Evolutionary conservation across 2,797 vertebrate genomes (phyloP), one percentile per base, ranked within the genome.

Genomic region (Scarus forsteni): DNA sequence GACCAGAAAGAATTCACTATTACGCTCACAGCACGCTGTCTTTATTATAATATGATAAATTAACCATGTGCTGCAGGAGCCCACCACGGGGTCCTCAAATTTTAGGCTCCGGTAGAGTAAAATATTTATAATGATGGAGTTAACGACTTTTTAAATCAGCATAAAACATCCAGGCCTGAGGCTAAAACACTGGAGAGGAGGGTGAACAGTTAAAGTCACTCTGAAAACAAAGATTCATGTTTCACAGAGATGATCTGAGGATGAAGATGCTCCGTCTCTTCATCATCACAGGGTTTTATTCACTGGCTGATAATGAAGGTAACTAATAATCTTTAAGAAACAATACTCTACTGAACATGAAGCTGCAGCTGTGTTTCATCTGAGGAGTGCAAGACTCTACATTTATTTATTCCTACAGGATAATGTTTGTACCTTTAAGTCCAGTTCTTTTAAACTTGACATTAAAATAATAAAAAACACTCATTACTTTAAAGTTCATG

Each of bases 1-100:
- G 16, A 75, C 62, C 60, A 70, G 51, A 73, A 77, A 58, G 70
- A 84, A 80, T 83, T 51, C 73, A n/a, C n/a, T 58, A 60, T 83
- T 38, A 52, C 16, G 7, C 8, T 14, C 66, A 42, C 77, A 65
- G 45, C 19, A 70, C 55, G 75, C 19, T 51, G 50, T 62, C 59
- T 59, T 34, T 60, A n/a, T 63, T 80, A 60, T 73, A 54, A 19
- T 58, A 15, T 45, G 14, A 70, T 77, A 36, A 73, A 81, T 80
- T 34, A 79, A 60, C 10, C 13, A 46, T 72, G n/a, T 51, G 12
- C 9, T 52, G 46, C 45, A 7, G 19, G 19, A 62, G 50, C 61
- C 2, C 60, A 70, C 66, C 64, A 51, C 59, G 67, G 55, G 51
- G 60, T 55, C 11, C 38, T 64, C 27, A 51, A 45, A 45, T 39